These are phyloP conservation scores for Cosmorhoe ocellata DNA, from an alignment of 2,888 invertebrate species.

Conservation along the genomic window DNA sequence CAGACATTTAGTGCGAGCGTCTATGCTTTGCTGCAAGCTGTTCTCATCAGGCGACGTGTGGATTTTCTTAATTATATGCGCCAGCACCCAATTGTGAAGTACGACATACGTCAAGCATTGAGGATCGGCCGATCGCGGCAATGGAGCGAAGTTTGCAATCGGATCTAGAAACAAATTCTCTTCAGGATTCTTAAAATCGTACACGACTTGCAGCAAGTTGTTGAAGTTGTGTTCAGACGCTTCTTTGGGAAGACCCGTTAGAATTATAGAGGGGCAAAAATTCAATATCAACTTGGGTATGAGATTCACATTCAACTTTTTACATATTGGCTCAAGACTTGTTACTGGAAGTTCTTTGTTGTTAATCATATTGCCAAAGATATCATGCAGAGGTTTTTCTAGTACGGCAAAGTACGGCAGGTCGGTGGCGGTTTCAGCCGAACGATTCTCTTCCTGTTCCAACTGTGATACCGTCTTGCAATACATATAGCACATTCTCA, in stretches of 20 bases:
- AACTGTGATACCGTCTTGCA: conserved; percentile 81
- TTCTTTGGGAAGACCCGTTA: conserved; percentile 65
- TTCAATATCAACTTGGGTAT: conserved; percentile 88
- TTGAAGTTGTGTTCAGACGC: conserved; percentile 67
- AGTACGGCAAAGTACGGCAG: conserved; percentile 78
- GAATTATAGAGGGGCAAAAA: conserved; percentile 86
- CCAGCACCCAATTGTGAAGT: conserved; percentile 86
- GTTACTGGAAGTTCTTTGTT: conserved; percentile 85
- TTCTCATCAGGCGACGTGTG: conserved; percentile 79
- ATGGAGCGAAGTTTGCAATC: conserved; percentile 65
- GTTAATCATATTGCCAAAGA: conserved; percentile 86
- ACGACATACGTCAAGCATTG: conserved; percentile 84
- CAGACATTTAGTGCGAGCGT: conserved; percentile 82
- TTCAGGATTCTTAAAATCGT: conserved; percentile 69
- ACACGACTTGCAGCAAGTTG: conserved; percentile 64
- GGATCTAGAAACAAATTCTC: conserved; percentile 78
- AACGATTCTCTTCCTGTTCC: conserved; percentile 60
- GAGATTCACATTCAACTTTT: conserved; percentile 87
- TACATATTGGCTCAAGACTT: conserved; percentile 86
- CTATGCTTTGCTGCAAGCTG: conserved; percentile 74
- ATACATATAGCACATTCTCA: conserved; percentile 82
- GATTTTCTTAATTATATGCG: conserved; percentile 85
- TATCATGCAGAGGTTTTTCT: conserved; percentile 79
- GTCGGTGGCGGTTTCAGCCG: conserved; percentile 48
- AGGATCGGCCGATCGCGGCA: conserved; percentile 72